Base-by-base conservation (phyloP, 2,888 invertebrate species). In the Tinea pellionella region DNA sequence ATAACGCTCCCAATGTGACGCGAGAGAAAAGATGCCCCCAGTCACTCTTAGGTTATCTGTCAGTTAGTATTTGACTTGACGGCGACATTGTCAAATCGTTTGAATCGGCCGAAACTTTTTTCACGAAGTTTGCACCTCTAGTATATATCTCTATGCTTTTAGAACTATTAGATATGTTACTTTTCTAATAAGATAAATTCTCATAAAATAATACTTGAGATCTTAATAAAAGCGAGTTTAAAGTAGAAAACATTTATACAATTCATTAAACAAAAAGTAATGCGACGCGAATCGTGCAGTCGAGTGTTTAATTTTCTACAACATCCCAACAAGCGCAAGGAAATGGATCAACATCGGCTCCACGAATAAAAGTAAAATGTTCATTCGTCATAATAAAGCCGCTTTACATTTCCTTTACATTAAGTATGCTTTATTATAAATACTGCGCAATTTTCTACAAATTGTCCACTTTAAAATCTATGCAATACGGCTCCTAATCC, bases 351-450 rank as follows among this genome's bases (percentile, higher is more conserved):
- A 53, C 53, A 53, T 24, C 53, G 53, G 53, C 18, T 24, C 53
- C 57, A 15, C 57, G 19, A 57, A 57, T 57, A 57, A 57, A 57
- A 57, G 24, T 16, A 24, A 18, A 53, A 32, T 8, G 30, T 32
- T 32, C 16, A 57, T 57, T 57, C 57, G 57, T 57, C 57, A 57
- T 53, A 53, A 53, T 53, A 57, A 57, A 15, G 57, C n/a, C 55
- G 6, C 24, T 13, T 30, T 32, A 57, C 57, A 57, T 57, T 57
- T 57, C 57, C 57, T 13, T 16, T 7, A 32, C 57, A 57, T 57
- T 57, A 57, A 32, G 4, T 55, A 55, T 37, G 37, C 37, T 37
- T 37, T 37, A 37, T 37, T 37, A 37, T 37, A 37, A 37, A 37
- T 37, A 37, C 4, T 6, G 2, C 37, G 9, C 37, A 37, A 37